Conservation (phyloP, 2,888 invertebrate genomes). For the Diabrotica balteata region DNA sequence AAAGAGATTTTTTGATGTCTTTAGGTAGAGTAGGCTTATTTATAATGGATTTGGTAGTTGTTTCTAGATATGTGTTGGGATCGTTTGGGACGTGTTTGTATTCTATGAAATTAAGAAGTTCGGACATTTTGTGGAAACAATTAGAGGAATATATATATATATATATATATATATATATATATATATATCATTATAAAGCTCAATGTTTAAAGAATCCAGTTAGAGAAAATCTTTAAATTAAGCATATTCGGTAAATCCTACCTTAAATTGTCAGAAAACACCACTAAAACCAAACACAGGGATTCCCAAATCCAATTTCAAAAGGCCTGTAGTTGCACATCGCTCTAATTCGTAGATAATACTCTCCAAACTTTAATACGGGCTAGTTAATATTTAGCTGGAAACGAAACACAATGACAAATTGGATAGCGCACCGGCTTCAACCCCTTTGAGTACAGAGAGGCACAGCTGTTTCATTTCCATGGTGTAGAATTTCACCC, state of each 20-base stretch:
- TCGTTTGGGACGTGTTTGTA: too few relatives aligned
- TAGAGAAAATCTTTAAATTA: too few relatives aligned
- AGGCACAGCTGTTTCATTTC: slow-evolving; percentile 56
- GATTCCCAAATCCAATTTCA: slow-evolving; percentile 26
- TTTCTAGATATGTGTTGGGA: too few relatives aligned
- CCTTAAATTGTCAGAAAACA: slow-evolving; percentile 1
- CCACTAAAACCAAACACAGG: not conserved
- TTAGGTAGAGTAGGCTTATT: too few relatives aligned
- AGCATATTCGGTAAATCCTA: not conserved
- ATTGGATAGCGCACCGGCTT: slow-evolving; percentile 45
- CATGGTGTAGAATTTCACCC: slow-evolving; percentile 47
- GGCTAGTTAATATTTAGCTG: slow-evolving; percentile 46
- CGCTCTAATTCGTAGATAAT: slow-evolving; percentile 28
- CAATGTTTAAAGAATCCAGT: too few relatives aligned
- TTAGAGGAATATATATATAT: too few relatives aligned
- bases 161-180: too few relatives aligned
- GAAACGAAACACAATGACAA: slow-evolving; percentile 52
- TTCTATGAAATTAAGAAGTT: too few relatives aligned
- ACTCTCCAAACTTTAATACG: slow-evolving; percentile 40
- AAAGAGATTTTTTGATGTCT: too few relatives aligned
- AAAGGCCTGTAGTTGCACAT: slow-evolving; percentile 22
- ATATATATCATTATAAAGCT: too few relatives aligned
- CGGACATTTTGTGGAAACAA: too few relatives aligned
- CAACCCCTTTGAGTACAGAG: slow-evolving; percentile 55
- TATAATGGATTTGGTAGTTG: too few relatives aligned